A percentile compares a stretch with the other conserved stretches of the same genome.
Evolutionary conservation across 2,888 invertebrate genomes (phyloP).

Genomic region (Hydropsyche betteni): DNA sequence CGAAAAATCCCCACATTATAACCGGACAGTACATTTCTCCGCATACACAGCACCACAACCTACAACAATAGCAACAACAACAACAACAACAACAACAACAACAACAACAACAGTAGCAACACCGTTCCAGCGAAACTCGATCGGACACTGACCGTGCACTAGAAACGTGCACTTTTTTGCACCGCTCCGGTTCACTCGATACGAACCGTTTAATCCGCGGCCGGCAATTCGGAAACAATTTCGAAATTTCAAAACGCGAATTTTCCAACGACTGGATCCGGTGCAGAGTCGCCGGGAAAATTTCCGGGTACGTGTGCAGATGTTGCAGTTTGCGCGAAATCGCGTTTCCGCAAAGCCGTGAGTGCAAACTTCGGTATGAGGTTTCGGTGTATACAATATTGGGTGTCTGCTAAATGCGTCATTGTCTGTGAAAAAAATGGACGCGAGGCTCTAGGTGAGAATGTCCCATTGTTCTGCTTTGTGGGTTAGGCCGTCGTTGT

Average conservation of each 20-base stretch:
- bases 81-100: no score
- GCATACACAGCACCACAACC: no score
- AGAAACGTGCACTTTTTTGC: no score
- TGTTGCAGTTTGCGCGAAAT: conserved; percentile 24
- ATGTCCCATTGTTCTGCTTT: conserved; percentile 22
- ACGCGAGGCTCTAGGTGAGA: not conserved
- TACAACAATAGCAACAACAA: no score
- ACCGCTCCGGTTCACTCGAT: not conserved
- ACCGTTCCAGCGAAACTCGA: no score
- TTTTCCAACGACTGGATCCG: not conserved
- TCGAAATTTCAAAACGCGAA: conserved; percentile 28
- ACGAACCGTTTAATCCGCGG: conserved; percentile 11
- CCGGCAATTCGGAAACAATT: conserved; percentile 25
- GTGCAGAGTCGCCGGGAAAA: not conserved
- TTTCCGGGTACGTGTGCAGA: conserved; percentile 11
- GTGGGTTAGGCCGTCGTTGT: conserved; percentile 22
- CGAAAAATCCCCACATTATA: no score
- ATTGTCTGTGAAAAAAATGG: conserved; percentile 8
- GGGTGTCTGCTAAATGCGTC: not conserved
- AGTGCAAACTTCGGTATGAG: not conserved
- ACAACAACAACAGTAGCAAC: no score
- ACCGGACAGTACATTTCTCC: no score
- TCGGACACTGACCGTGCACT: no score
- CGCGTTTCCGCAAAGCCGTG: conserved; percentile 26
- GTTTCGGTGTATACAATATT: not conserved